Conservation (phyloP, 2,113 vertebrate species). For the Rissa tridactyla region DNA sequence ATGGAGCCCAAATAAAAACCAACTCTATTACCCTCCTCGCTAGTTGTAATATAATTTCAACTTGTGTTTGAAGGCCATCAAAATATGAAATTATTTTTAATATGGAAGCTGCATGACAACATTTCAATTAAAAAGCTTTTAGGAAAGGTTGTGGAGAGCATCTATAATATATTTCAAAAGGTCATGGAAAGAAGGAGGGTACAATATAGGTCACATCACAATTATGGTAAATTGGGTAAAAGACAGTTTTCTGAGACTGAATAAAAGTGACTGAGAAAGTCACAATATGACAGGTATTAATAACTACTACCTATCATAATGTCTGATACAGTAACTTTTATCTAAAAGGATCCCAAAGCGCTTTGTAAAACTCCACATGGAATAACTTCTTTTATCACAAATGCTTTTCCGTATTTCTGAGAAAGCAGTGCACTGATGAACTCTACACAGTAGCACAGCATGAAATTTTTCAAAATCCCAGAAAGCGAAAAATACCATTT, state of each 20-base stretch:
- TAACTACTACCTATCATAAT: slow-evolving; percentile 18
- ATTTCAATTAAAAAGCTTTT: slow-evolving; percentile 62
- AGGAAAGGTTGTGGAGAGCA: neutral
- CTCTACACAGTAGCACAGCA: slow-evolving; percentile 19
- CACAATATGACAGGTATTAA: slow-evolving; percentile 45
- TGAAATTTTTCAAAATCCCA: neutral
- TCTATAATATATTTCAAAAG: slow-evolving; percentile 19
- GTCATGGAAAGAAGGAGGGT: slow-evolving; percentile 13
- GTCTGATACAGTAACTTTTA: slow-evolving; percentile 7
- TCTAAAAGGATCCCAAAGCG: slow-evolving; percentile 6
- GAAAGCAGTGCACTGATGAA: slow-evolving; percentile 6
- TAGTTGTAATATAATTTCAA: neutral
- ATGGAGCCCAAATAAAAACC: neutral
- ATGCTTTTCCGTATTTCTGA: neutral
- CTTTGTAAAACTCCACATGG: slow-evolving; percentile 39
- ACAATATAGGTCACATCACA: slow-evolving; percentile 3
- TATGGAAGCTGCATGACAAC: slow-evolving; percentile 7
- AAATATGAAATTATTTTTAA: slow-evolving; percentile 41
- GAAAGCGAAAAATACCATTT: neutral
- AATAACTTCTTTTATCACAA: slow-evolving; percentile 26
- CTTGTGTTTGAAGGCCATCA: slow-evolving; percentile 1
- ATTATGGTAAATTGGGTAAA: slow-evolving; percentile 30
- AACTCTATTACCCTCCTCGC: neutral
- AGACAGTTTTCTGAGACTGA: slow-evolving; percentile 19
- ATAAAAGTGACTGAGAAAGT: slow-evolving; percentile 54